phyloP scores from a whole-genome alignment of 1,140 invertebrate species.

The Bombus affinis region DNA sequence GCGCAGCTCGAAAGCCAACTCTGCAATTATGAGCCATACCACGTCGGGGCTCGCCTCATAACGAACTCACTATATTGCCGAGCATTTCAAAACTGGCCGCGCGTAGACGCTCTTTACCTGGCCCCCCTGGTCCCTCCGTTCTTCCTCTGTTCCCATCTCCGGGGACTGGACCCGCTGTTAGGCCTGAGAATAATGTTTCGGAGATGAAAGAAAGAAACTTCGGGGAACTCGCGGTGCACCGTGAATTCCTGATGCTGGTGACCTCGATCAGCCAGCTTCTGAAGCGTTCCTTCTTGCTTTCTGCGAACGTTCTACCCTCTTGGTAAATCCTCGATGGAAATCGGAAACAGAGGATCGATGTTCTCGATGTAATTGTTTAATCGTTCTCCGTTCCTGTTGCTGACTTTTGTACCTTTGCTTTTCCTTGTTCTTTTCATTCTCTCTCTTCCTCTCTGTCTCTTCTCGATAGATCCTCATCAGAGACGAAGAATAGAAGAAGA shows the following conservation, averaged over 20 bases:
- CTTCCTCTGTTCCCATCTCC: not conserved
- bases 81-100: conserved; percentile 75
- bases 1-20: conserved; percentile 71
- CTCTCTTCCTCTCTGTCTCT: too few relatives aligned
- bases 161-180: conserved; percentile 23
- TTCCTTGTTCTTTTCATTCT: too few relatives aligned
- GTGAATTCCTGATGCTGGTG: conserved; percentile 33
- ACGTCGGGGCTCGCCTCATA: conserved; percentile 78
- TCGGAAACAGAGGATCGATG: not conserved
- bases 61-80: conserved; percentile 81
- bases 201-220: conserved; percentile 62
- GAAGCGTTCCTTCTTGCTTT: not conserved
- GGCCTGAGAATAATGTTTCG: conserved; percentile 59
- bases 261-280: conserved; percentile 32
- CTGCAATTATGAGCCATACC: conserved; percentile 82
- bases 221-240: conserved; percentile 45
- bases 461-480: too few relatives aligned
- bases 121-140: conserved; percentile 15
- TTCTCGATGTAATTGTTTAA: not conserved
- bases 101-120: conserved; percentile 64
- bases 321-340: not conserved
- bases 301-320: not conserved
- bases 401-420: not conserved
- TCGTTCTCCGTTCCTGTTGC: not conserved
- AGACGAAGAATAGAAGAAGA: too few relatives aligned